Evolutionary conservation across 2,113 vertebrate genomes (phyloP).

Genomic region (Myrmophylax atrothorax): DNA sequence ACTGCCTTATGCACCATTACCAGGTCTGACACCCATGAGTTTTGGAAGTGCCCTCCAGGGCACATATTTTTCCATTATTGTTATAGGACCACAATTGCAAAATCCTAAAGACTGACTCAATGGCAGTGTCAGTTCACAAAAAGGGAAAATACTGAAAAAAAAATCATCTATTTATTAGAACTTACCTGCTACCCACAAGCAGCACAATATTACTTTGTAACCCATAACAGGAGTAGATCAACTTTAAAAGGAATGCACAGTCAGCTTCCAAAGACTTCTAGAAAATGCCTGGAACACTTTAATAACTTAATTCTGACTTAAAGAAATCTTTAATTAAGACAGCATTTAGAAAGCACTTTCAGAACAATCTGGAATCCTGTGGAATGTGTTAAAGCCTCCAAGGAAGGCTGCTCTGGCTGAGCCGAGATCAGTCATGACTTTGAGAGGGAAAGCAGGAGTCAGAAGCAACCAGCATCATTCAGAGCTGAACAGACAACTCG

Average conservation of each 20-base stretch:
- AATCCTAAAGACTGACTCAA: slow-evolving; percentile 46
- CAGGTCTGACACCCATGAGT: neutral
- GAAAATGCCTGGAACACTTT: slow-evolving; percentile 59
- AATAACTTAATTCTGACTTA: slow-evolving; percentile 64
- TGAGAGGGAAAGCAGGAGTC: neutral
- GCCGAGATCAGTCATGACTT: neutral
- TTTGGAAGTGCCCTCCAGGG: neutral
- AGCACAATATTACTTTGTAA: slow-evolving; percentile 44
- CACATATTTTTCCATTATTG: slow-evolving; percentile 25
- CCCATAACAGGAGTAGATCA: neutral
- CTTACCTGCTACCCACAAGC: neutral
- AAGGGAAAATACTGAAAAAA: slow-evolving; percentile 14
- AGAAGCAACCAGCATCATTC: neutral
- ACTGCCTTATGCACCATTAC: neutral
- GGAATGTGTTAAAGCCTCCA: slow-evolving; percentile 44
- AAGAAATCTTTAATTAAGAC: slow-evolving; percentile 68
- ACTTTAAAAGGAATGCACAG: slow-evolving; percentile 57
- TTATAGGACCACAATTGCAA: slow-evolving; percentile 22
- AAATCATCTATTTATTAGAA: neutral
- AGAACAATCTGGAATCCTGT: slow-evolving; percentile 55
- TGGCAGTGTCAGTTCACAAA: slow-evolving; percentile 29
- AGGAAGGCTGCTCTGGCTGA: neutral
- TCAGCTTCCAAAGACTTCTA: slow-evolving; percentile 43
- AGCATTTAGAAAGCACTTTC: slow-evolving; percentile 61
- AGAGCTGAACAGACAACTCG: neutral